Evolutionary conservation across 2,797 vertebrate species (phyloP).

Genomic region (Eleutherodactylus coqui): DNA sequence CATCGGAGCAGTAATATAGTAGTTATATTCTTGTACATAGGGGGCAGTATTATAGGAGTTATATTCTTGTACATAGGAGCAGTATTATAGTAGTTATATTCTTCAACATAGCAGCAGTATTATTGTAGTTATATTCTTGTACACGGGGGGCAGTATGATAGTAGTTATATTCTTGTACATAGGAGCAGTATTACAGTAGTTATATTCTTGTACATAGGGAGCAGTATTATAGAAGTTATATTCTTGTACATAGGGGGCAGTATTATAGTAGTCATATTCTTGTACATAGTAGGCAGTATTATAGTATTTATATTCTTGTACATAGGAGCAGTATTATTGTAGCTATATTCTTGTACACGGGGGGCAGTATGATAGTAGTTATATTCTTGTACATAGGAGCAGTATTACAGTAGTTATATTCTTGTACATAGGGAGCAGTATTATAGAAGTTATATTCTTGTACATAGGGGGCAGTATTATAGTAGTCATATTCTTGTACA

Average conservation of each 20-base stretch:
- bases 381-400: conserved; percentile 1
- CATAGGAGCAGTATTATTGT: not conserved
- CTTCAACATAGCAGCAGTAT: not conserved
- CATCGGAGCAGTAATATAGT: no score
- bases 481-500: no score
- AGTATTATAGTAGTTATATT: conserved; percentile 1
- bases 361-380: not conserved
- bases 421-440: no score
- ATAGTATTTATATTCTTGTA: no score
- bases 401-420: conserved; percentile 10
- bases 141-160: no score
- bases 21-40: no score
- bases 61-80: not conserved
- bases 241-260: no score
- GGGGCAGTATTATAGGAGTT: conserved; percentile 5
- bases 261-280: no score
- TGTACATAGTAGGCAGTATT: no score
- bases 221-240: no score
- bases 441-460: conserved; percentile 21
- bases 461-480: no score
- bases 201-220: conserved; percentile 4
- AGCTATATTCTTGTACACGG: conserved; percentile 9
- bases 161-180: conserved; percentile 7
- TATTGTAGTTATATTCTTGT: conserved; percentile 7
- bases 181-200: conserved; percentile 6